Base-by-base conservation (phyloP, 2,113 vertebrate species). In the Ploceus nigricollis region DNA sequence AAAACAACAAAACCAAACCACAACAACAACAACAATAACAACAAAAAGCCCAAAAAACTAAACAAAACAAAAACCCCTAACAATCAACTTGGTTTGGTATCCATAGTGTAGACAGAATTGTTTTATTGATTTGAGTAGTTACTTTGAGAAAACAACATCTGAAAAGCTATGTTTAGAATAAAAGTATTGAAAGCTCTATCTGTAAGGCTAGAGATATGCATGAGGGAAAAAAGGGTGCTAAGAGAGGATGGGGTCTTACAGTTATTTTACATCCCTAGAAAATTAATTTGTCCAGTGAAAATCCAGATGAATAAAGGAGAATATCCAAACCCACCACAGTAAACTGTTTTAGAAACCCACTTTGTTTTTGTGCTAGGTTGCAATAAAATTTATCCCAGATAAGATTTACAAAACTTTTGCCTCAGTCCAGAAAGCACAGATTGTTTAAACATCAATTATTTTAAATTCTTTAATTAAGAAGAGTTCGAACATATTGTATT, bases 51-150 rank as follows among this genome's bases (percentile, higher is more conserved):
- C 20, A 17, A 18, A 63, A n/a, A 42, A 16, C 9, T 19, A 47
- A 25, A 13, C 24, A 47, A 37, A 18, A 7, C 18, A 13, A 8
- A 8, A 27, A 24, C 3, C 2, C 20, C 1, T 1, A 66, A 8
- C 4, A 16, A 25, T 8, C 3, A 40, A 6, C 2, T 10, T 48
- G 14, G 3, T 80, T 19, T 58, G 24, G 5, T 44, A 37, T 31
- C 6, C 17, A 20, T 8, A 39, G 3, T 50, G 37, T n/a, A 25
- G 19, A 28, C 20, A 28, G 17, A 8, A 56, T 16, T 28, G 11
- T 54, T 28, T 61, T 23, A 40, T 12, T 37, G 12, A 39, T 44
- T 42, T 44, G 24, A 25, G 9, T 56, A 31, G 31, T 51, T 28
- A 18, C 10, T n/a, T 54, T 30, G 12, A 84, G n/a, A 63, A 40